Evolutionary conservation across 37 sponge, comb jelly and placozoan species (phyloP), one percentile per base, ranked within the genome.

Genomic region (Cliona cf. orientalis): DNA sequence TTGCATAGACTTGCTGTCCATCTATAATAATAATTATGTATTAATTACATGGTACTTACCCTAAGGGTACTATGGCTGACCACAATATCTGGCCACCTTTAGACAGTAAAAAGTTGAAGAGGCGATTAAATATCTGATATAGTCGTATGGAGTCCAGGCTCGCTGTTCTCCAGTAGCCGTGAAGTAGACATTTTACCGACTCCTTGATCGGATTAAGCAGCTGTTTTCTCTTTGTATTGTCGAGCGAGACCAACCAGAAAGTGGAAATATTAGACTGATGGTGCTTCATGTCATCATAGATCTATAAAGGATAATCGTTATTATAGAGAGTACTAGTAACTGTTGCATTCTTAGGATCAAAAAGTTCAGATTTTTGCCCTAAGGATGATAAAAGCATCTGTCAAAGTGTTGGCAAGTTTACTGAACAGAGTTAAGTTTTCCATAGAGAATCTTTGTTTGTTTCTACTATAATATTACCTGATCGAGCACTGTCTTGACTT

Each of bases 61-160:
- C 71, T 43, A 44, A 28, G 12, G 86, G 71, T 5, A 41, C 70
- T 39, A 93, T 75, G 29, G 84, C 34, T 2, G 58, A 40, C 90
- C 93, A 89, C 37, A 93, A 66, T 38, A 90, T 87, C 45, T 77
- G 78, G 17, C 93, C 93, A 43, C 68, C 60, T 14, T 71, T 70
- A 23, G 77, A 68, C 17, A 89, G 42, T 0, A 93, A 49, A 37
- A 82, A 89, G 75, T 6, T 63, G 53, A 84, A 65, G n/a, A 93
- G 83, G 19, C 57, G 43, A 3, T 41, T 72, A 26, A 85, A 33
- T 42, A 93, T 65, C 2, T 45, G 60, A 53, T 89, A 56, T 5
- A 93, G 74, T 1, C 87, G 42, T 17, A 86, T 57, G 45, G 76
- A 59, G 31, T 67, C 66, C 21, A 93, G 66, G 55, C 66, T 57